Evolutionary conservation across 2,113 vertebrate genomes (phyloP), one percentile per base, ranked within the genome.

Genomic region (Fulmarus glacialis): DNA sequence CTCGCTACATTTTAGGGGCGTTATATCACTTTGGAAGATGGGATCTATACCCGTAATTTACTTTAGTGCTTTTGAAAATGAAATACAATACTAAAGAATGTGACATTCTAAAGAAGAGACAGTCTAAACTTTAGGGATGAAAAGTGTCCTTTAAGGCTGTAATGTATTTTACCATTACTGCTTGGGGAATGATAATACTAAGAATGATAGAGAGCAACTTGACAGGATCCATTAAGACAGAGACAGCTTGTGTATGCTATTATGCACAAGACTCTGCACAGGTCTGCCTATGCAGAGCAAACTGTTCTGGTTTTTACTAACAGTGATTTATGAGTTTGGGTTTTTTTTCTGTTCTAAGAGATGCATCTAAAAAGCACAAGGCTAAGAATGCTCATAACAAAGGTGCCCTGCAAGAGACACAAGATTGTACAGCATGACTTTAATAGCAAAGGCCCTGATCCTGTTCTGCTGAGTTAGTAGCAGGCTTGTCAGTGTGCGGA

Each of bases 161-260:
- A 92, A 74, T 72, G 48, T 55, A 82, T 85, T 93, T 91, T 88
- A 77, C 71, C 53, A 86, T 86, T 93, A 83, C 36, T 73, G 52
- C 58, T 86, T 56, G 23, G 50, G 52, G 67, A 86, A 80, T 62
- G 79, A 34, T 43, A 85, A 90, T 86, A 79, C 15, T 63, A 66
- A 90, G 79, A 83, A 86, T 80, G 89, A 96, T 40, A 64, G 62
- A 88, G 78, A 95, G 75, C 67, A 93, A 70, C 53, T 68, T 96
- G 94, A 87, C 86, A 93, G 91, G 62, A 68, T 43, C 50, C 82
- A 92, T 93, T 95, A 96, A 73, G 71, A 67, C 58, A 86, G 58
- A 83, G 66, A 56, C 89, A 90, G 82, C 30, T 56, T 43, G 72
- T 34, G 34, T 77, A 19, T 24, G 53, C 48, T 71, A 43, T 73